Evolutionary conservation across 1,140 invertebrate species (phyloP), one percentile per base, ranked within the genome.

Genomic region (Paraescarpia echinospica): DNA sequence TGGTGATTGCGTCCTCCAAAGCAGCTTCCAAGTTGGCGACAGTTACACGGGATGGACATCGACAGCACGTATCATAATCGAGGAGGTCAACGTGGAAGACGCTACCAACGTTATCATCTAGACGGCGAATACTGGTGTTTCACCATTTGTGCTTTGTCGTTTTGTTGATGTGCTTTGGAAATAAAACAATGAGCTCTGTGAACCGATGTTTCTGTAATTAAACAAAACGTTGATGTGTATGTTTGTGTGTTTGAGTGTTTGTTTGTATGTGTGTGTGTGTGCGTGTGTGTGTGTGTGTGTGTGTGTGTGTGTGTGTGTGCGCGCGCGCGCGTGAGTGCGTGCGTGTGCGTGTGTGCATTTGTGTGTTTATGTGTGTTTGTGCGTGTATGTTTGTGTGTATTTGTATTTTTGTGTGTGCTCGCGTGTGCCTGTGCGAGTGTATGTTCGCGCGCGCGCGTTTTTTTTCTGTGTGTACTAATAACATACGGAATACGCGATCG

Each of bases 261-360:
- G 91, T 92, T 12, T 92, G 91, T 92, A 35, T 92, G 91, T 92
- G 91, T 92, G 91, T 92, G 91, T 92, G 91, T 92, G 91, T 92
- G 91, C 48, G 91, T 92, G 91, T 92, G 91, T 92, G 91, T 92
- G 91, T 92, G 91, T 92, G 91, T 92, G 91, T 92, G 91, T 91
- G 89, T 89, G 89, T 89, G 89, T 89, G 89, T 89, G 89, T 89
- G 89, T 89, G 89, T 33, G n/a, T 33, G 89, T 33, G 89, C 8
- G 89, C 8, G 89, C 8, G 89, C 8, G 89, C 8, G 89, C 8
- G 89, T 33, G 89, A 6, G 89, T 89, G 89, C 8, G 89, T 89
- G 34, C 18, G 34, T 89, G 34, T 89, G 34, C 18, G 34, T 89
- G 34, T 89, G 34, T 89, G 34, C n/a, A n/a, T n/a, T n/a, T 89